Conservation (phyloP, 2,888 invertebrate species). For the Acrocyrtus sp. region DNA sequence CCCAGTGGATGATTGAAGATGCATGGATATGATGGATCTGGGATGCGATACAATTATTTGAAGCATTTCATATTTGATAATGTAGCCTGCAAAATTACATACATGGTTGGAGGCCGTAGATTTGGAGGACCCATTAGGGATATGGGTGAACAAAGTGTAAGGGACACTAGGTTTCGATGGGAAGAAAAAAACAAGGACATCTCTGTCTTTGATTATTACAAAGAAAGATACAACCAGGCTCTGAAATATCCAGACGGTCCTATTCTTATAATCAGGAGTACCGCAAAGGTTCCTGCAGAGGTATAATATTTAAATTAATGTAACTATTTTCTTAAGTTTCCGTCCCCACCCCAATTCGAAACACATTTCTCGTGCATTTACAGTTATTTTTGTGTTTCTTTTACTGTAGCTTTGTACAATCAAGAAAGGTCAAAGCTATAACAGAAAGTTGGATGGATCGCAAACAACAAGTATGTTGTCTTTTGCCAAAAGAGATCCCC, state of each 20-base stretch:
- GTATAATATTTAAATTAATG: constrained; percentile 4
- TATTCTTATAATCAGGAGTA: not conserved
- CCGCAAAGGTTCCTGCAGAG: constrained; percentile 44
- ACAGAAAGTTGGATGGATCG: constrained; percentile 43
- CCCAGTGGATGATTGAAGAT: not conserved
- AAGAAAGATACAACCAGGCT: not conserved
- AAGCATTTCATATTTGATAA: not conserved
- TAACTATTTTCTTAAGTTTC: not conserved
- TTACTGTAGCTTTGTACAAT: constrained; percentile 49
- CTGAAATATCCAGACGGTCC: constrained; percentile 6
- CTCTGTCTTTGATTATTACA: constrained; percentile 8
- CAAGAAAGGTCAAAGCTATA: constrained; percentile 55
- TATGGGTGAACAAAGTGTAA: not conserved
- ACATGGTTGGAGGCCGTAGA: not conserved
- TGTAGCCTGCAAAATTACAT: not conserved
- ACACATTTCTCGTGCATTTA: too few species aligned
- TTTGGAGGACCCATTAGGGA: constrained; percentile 30
- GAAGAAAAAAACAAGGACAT: not conserved
- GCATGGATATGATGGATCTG: too few species aligned
- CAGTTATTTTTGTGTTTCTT: not conserved
- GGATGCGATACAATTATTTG: too few species aligned
- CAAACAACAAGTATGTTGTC: constrained; percentile 54
- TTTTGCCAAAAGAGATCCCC: constrained; percentile 49
- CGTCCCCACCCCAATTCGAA: too few species aligned
- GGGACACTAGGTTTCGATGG: not conserved